phyloP scores from a whole-genome alignment of 92 coral and sea anemone species.

The Virgularia gustaviana region DNA sequence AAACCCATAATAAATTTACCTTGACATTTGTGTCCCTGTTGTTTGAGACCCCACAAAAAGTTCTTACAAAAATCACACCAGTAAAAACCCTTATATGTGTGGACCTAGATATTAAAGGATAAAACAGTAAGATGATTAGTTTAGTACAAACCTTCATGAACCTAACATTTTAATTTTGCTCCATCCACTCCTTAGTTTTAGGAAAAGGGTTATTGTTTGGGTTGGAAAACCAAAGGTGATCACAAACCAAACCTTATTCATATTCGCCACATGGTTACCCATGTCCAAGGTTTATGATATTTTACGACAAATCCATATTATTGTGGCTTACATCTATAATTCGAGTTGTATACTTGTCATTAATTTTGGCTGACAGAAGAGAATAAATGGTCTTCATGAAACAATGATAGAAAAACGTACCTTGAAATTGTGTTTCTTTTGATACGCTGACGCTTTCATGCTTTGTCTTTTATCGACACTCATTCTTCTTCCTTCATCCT shows the following conservation, averaged over 20 bases:
- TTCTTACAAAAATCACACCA: conserved; percentile 97
- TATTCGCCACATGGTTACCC: too few species aligned
- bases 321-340: too few species aligned
- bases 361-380: too few species aligned
- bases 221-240: too few species aligned
- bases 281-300: too few species aligned
- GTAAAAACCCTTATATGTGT: conserved; percentile 89
- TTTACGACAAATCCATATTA: too few species aligned
- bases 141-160: too few species aligned
- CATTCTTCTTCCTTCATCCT: conserved; percentile 62
- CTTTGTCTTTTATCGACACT: conserved; percentile 80
- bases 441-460: conserved; percentile 76
- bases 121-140: background rate
- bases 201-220: too few species aligned
- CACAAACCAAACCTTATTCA: too few species aligned
- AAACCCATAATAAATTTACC: conserved; percentile 40
- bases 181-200: too few species aligned
- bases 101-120: conserved; percentile 45
- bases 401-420: conserved; percentile 26
- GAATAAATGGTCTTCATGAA: background rate
- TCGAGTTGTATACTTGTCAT: too few species aligned
- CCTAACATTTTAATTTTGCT: too few species aligned
- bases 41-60: conserved; percentile 96
- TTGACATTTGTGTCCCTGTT: conserved; percentile 93
- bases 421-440: conserved; percentile 86